Conservation (phyloP, 2,888 invertebrate species). For the Sabellastarte sp. region DNA sequence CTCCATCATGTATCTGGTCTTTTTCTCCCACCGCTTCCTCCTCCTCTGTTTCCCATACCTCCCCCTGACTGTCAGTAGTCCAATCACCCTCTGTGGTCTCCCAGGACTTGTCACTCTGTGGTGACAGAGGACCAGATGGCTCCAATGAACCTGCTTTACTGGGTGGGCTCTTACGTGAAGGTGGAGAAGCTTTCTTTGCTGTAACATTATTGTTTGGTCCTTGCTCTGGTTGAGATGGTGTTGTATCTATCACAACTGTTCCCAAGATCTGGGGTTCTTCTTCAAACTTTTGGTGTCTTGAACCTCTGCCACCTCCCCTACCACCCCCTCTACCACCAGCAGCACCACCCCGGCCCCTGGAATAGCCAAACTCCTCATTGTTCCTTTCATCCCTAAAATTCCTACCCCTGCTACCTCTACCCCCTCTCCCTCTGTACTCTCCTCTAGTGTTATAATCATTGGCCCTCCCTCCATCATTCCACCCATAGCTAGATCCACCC, state of each 20-base stretch:
- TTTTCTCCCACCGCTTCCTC: constrained; percentile 5
- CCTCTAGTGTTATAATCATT: not conserved
- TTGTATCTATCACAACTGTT: not conserved
- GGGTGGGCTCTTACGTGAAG: not conserved
- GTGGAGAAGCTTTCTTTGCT: not conserved
- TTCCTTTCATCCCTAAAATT: not conserved
- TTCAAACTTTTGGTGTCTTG: not conserved
- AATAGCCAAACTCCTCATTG: too few relatives aligned
- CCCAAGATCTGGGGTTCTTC: not conserved
- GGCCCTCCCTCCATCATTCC: too few relatives aligned
- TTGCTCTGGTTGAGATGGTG: not conserved
- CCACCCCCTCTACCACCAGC: not conserved
- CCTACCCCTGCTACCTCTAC: not conserved
- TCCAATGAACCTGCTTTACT: not conserved
- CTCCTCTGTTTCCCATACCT: not conserved
- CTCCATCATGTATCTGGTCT: constrained; percentile 1
- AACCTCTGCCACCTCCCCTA: not conserved
- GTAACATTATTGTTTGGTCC: too few relatives aligned
- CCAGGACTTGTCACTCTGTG: not conserved
- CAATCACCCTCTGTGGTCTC: too few relatives aligned
- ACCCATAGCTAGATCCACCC: not conserved
- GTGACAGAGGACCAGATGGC: not conserved
- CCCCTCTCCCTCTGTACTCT: not conserved
- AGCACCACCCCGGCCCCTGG: not conserved
- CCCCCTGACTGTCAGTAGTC: not conserved